Evolutionary conservation across 2,888 invertebrate genomes (phyloP).

Genomic region (Lasioglossum oenotherae): DNA sequence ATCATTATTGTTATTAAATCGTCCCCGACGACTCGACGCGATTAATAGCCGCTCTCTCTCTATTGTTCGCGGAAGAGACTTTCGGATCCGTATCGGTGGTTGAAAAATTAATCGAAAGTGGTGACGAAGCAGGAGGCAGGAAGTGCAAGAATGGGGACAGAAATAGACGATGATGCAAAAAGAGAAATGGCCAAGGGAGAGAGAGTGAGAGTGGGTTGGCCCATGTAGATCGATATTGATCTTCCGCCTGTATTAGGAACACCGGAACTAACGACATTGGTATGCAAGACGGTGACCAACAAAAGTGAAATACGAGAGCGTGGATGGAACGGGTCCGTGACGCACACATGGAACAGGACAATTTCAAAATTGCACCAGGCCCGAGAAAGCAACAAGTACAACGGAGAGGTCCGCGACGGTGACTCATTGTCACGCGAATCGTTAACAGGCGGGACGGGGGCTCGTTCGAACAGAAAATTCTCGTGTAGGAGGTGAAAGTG

Average conservation of each 20-base stretch:
- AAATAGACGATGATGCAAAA: slow-evolving; percentile 39
- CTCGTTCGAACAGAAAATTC: slow-evolving; percentile 70
- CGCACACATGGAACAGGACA: slow-evolving; percentile 7
- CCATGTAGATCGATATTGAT: slow-evolving; percentile 58
- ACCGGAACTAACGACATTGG: slow-evolving; percentile 53
- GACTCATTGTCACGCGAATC: slow-evolving; percentile 70
- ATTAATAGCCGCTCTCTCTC: background rate
- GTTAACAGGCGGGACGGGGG: slow-evolving; percentile 32
- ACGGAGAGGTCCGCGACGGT: slow-evolving; percentile 41
- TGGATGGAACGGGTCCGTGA: background rate
- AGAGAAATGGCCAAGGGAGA: slow-evolving; percentile 46
- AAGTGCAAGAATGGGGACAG: background rate
- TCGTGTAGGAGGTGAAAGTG: slow-evolving; percentile 81
- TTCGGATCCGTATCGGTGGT: background rate
- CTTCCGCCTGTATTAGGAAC: slow-evolving; percentile 49
- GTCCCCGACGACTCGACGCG: background rate
- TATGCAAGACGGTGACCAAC: slow-evolving; percentile 55
- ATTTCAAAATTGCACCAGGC: slow-evolving; percentile 53
- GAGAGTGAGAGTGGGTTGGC: slow-evolving; percentile 56
- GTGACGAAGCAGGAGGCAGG: background rate
- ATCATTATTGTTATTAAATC: background rate
- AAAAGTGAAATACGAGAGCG: slow-evolving; percentile 66
- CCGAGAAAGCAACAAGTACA: slow-evolving; percentile 38
- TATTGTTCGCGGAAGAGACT: background rate
- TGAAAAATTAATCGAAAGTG: slow-evolving; percentile 2